These are phyloP conservation scores for Cisticola juncidis DNA, from an alignment of 2,113 vertebrate genomes.

Conservation along the genomic window DNA sequence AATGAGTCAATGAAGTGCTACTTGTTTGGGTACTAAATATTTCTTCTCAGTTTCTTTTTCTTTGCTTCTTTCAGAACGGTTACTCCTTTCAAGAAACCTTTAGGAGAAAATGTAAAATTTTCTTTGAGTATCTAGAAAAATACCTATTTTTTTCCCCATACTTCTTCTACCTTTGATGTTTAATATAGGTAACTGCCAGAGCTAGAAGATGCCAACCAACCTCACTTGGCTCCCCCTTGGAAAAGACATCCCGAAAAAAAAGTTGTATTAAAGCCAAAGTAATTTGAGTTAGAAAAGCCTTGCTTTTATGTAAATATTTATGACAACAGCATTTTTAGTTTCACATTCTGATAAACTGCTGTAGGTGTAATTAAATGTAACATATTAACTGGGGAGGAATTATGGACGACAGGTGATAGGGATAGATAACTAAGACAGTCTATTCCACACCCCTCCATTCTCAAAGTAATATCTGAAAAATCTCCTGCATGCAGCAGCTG, in stretches of 20 bases:
- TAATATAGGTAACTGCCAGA: neutral
- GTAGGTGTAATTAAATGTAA: neutral
- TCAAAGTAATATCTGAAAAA: neutral
- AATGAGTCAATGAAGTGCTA: neutral
- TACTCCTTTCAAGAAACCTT: neutral
- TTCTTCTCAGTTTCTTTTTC: neutral
- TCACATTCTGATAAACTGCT: neutral
- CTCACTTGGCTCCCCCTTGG: neutral
- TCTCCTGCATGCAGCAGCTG: neutral
- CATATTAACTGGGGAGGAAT: neutral
- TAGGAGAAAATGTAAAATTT: neutral
- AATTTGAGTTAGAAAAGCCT: neutral
- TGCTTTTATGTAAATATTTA: neutral
- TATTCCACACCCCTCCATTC: neutral
- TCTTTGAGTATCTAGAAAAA: neutral
- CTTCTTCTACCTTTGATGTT: neutral
- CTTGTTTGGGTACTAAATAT: neutral
- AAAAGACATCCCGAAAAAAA: neutral
- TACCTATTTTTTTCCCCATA: neutral
- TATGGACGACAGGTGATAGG: neutral
- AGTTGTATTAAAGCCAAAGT: neutral
- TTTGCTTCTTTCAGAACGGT: neutral
- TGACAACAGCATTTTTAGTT: neutral
- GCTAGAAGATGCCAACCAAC: neutral
- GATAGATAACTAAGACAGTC: neutral